These are phyloP conservation scores for Coregonus suidteri DNA, from an alignment of 2,797 vertebrate genomes.

Conservation along the genomic window DNA sequence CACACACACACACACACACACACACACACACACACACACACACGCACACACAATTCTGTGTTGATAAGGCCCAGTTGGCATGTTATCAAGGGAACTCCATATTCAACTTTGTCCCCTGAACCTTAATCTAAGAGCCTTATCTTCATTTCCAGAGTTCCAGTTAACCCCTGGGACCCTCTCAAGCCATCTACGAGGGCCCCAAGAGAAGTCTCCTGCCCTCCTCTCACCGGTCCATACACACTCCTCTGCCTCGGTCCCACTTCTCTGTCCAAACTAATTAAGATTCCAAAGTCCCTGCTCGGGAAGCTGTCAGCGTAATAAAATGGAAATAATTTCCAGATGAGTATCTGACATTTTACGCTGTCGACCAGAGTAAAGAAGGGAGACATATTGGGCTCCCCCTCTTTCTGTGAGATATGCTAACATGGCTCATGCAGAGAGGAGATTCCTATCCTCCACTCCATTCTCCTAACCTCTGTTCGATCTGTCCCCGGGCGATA, in stretches of 20 bases:
- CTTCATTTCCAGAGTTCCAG: slow-evolving; percentile 68
- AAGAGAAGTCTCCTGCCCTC: slow-evolving; percentile 29
- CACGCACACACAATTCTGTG: not conserved
- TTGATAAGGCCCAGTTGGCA: slow-evolving; percentile 9
- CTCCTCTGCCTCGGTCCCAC: slow-evolving; percentile 61
- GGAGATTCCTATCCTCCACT: slow-evolving; percentile 28
- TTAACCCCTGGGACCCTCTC: slow-evolving; percentile 66
- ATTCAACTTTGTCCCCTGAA: slow-evolving; percentile 63
- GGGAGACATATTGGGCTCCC: slow-evolving; percentile 36
- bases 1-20: slow-evolving; percentile 7
- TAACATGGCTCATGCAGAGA: slow-evolving; percentile 21
- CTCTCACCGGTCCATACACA: slow-evolving; percentile 63
- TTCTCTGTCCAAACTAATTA: slow-evolving; percentile 74
- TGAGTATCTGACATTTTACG: slow-evolving; percentile 77
- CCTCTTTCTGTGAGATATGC: slow-evolving; percentile 57
- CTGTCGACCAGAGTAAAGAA: slow-evolving; percentile 64
- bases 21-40: not conserved
- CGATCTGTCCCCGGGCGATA: slow-evolving; percentile 42
- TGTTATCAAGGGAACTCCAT: slow-evolving; percentile 37
- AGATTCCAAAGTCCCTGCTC: slow-evolving; percentile 67
- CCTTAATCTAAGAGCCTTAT: slow-evolving; percentile 61
- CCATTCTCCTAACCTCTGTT: slow-evolving; percentile 39
- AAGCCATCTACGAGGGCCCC: slow-evolving; percentile 32
- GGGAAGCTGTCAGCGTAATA: slow-evolving; percentile 69
- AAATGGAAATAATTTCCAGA: slow-evolving; percentile 80